phyloP scores from a whole-genome alignment of 2,797 vertebrate genomes.

The Dicrostonyx torquatus region DNA sequence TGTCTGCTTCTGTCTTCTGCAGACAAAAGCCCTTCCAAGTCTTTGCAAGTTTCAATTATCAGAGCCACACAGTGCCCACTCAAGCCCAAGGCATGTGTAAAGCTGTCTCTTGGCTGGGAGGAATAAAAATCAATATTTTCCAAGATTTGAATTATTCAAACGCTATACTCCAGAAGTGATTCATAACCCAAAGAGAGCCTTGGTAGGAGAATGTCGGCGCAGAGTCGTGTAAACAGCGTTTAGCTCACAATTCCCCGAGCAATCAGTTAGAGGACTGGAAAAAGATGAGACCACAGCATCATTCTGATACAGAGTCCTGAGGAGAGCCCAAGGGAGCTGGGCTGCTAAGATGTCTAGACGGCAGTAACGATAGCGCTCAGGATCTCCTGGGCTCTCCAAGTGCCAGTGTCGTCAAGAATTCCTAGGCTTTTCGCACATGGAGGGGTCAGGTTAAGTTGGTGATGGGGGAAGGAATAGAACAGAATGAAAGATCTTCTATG shows the following conservation, averaged over 20 bases:
- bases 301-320: background rate
- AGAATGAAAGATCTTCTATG: background rate
- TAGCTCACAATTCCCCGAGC: constrained; percentile 38
- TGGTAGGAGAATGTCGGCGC: background rate
- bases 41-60: background rate
- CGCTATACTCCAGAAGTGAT: constrained; percentile 34
- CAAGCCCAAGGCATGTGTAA: constrained; percentile 4
- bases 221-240: background rate
- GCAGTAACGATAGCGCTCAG: background rate
- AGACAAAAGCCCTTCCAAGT: background rate
- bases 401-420: background rate
- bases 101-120: constrained; percentile 46
- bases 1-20: background rate
- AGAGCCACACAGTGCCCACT: background rate
- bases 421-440: background rate
- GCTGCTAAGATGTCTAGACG: constrained; percentile 1
- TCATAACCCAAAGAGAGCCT: background rate
- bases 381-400: background rate
- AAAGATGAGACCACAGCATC: constrained; percentile 53
- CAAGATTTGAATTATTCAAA: constrained; percentile 68
- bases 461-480: background rate
- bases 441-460: background rate
- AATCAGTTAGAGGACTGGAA: constrained; percentile 51
- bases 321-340: constrained; percentile 35
- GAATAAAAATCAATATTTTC: constrained; percentile 65